Conservation (phyloP, 2,797 vertebrate species). For the Etheostoma nigrum region DNA sequence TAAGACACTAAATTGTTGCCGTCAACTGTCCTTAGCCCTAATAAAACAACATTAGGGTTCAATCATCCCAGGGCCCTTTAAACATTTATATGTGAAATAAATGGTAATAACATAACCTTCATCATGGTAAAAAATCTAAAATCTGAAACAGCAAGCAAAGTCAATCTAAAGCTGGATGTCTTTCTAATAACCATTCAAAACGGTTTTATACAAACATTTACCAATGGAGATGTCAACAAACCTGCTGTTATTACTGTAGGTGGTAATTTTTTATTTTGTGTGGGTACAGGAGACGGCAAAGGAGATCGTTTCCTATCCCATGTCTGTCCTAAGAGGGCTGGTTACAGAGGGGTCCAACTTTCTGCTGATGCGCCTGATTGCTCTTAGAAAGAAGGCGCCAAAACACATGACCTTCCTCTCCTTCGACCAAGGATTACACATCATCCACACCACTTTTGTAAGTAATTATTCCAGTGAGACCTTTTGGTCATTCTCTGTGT, state of each 20-base stretch:
- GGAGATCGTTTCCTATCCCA: conserved; percentile 69
- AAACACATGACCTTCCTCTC: conserved; percentile 85
- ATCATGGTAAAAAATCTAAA: neutral
- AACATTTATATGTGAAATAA: neutral
- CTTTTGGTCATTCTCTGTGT: neutral
- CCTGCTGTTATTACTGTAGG: neutral
- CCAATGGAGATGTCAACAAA: neutral
- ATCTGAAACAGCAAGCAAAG: neutral
- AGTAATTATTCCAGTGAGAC: conserved; percentile 61
- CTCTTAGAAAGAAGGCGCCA: conserved; percentile 79
- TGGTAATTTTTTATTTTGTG: conserved; percentile 5
- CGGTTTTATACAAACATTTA: neutral
- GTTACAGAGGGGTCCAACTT: conserved; percentile 90
- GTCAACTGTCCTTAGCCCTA: neutral
- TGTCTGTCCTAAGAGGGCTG: conserved; percentile 80
- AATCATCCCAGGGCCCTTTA: neutral
- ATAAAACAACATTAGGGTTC: neutral
- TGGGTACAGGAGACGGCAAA: conserved; percentile 75
- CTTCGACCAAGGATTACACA: conserved; percentile 79
- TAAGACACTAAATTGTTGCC: neutral
- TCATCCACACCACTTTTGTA: conserved; percentile 88
- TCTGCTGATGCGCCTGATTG: conserved; percentile 90
- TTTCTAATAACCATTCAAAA: neutral
- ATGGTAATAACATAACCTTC: neutral
- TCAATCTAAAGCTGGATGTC: neutral